Evolutionary conservation across 23 tunicate genomes (phyloP), one percentile per base, ranked within the genome.

Genomic region (Botrylloides violaceus): DNA sequence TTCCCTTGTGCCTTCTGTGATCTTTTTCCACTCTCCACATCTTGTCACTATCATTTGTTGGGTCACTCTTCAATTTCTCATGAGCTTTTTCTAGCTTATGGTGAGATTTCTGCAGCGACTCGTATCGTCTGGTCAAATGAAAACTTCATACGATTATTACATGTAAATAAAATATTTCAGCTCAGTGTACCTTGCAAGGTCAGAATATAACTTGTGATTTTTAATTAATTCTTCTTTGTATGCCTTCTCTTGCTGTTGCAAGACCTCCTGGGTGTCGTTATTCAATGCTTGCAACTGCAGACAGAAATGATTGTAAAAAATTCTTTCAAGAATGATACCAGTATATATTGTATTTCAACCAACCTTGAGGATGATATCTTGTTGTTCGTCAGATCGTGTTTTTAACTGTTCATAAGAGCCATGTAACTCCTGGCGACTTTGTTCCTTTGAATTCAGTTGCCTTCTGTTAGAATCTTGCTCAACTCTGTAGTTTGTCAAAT

Each of bases 251-350:
- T 87, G 86, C 28, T 87, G 81, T 22, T 34, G 39, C 22, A 80
- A 36, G 35, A 87, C 85, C 58, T 71, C 39, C 61, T 80, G 84
- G 2, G 95, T 76, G 49, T 76, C 83, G 33, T 57, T 66, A 47
- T 87, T 77, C 6, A 87, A 79, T 5, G 77, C 75, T 76, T 87
- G 95, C 15, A 85, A 64, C 94, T 85, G 61, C 7, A 33, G 15
- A 43, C 15, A 12, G 18, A 47, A 47, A 47, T 12, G 12, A 47
- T 12, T 47, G 55, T 12, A 47, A 47, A 47, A 47, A 47, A 12
- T 12, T 47, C 18, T 47, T 18, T 47, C 55, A 47, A 47, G 55
- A 47, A 47, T 47, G 18, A 47, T 47, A 18, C 55, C 12, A 47
- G 12, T 12, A 47, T 12, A 12, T 18, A 47, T 18, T 47, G n/a